Conservation (phyloP, 1,140 invertebrate genomes). For the Drosophila mojavensis region DNA sequence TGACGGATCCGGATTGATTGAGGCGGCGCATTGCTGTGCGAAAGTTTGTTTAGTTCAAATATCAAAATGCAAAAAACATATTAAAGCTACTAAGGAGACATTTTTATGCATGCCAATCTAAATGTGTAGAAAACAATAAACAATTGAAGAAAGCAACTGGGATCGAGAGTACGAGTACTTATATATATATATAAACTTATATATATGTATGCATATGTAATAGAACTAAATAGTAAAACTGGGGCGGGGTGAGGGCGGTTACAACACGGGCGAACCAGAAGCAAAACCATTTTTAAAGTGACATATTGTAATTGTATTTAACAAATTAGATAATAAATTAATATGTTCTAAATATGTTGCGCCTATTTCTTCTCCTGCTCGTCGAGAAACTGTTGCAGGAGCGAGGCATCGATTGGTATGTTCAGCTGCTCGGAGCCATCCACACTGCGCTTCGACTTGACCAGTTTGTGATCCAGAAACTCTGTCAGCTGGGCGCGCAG, state of each 20-base stretch:
- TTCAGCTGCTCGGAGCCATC: conserved; percentile 92
- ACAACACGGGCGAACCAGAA: conserved; percentile 35
- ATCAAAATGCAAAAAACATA: conserved; percentile 34
- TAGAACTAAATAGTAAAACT: conserved; percentile 28
- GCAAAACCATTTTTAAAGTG: conserved; percentile 57
- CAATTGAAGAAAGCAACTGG: neutral
- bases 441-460: conserved; percentile 90
- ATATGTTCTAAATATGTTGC: conserved; percentile 71
- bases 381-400: conserved; percentile 92
- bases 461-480: conserved; percentile 96
- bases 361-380: conserved; percentile 84
- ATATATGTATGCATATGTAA: conserved; percentile 21
- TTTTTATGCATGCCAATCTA: conserved; percentile 82
- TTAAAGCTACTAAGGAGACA: conserved; percentile 42
- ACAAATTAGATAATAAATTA: conserved; percentile 82
- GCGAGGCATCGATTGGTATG: conserved; percentile 90
- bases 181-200: conserved; percentile 4
- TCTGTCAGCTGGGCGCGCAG: conserved; percentile 95
- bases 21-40: conserved; percentile 20
- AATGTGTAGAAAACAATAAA: conserved; percentile 75
- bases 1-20: too few relatives aligned
- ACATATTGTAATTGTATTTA: conserved; percentile 80
- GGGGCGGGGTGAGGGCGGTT: too few relatives aligned
- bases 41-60: conserved; percentile 13
- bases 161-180: conserved; percentile 8